phyloP scores from a whole-genome alignment of 2,888 invertebrate species.

The Axea sp. region DNA sequence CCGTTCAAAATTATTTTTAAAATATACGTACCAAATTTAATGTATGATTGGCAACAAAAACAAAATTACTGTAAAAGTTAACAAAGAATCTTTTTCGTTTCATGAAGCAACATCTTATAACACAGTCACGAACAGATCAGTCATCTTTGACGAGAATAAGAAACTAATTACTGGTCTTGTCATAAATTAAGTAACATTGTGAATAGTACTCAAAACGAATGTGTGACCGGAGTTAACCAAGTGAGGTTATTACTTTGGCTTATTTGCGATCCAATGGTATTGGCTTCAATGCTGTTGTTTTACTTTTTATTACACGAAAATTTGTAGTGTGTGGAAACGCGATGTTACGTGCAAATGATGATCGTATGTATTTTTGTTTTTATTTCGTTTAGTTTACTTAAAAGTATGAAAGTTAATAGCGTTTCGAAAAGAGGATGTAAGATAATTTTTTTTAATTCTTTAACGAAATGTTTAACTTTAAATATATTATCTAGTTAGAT shows the following conservation, averaged over 20 bases:
- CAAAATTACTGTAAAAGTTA: too few species aligned
- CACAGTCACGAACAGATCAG: constrained; percentile 24
- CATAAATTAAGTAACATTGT: constrained; percentile 36
- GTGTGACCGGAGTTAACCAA: neutral
- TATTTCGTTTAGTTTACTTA: neutral
- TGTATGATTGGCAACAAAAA: too few species aligned
- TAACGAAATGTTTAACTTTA: too few species aligned
- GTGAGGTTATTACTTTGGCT: constrained; percentile 12
- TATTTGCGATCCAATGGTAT: constrained; percentile 5
- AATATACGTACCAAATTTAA: too few species aligned
- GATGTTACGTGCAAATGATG: constrained; percentile 60
- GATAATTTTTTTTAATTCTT: too few species aligned
- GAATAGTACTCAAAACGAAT: constrained; percentile 9
- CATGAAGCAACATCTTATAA: constrained; percentile 24
- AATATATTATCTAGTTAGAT: too few species aligned
- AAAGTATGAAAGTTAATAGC: neutral
- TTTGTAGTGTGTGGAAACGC: constrained; percentile 33
- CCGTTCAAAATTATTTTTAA: too few species aligned
- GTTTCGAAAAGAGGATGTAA: too few species aligned
- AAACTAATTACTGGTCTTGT: constrained; percentile 31
- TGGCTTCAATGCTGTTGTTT: neutral
- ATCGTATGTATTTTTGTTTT: constrained; percentile 14
- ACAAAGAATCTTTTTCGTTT: constrained; percentile 2
- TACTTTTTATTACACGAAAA: constrained; percentile 7
- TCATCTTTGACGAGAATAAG: constrained; percentile 16